A percentile compares a stretch with the other conserved stretches of the same genome.
These are phyloP conservation scores for Porites evermanni DNA, from an alignment of 92 coral and sea anemone species.

Conservation along the genomic window DNA sequence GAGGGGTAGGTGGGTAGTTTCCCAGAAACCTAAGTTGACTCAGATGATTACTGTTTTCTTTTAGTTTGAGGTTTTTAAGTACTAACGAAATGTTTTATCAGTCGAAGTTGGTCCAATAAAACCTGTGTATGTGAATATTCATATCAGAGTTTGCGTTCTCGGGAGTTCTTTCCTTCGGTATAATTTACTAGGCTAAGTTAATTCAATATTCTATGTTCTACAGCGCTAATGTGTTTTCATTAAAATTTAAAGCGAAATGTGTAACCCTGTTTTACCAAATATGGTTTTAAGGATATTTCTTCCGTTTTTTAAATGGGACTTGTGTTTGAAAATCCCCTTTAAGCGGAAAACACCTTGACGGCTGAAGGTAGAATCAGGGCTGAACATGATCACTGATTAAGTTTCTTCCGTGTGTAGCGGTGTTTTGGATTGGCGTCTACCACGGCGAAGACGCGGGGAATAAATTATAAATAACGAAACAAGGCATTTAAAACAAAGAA, in stretches of 20 bases:
- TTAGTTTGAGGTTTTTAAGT: too few relatives aligned
- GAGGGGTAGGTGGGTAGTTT: too few relatives aligned
- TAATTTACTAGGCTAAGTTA: too few relatives aligned
- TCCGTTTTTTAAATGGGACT: too few relatives aligned
- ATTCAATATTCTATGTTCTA: not conserved
- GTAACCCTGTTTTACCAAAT: not conserved
- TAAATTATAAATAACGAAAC: constrained; percentile 32
- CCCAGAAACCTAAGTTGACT: too few relatives aligned
- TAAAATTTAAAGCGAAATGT: constrained; percentile 11
- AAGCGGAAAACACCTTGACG: too few relatives aligned
- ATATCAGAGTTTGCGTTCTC: not conserved
- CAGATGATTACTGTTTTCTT: too few relatives aligned
- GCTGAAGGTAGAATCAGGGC: not conserved
- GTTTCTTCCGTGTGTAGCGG: not conserved
- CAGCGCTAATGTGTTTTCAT: constrained; percentile 15
- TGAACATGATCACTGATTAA: not conserved
- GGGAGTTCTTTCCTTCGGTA: too few relatives aligned
- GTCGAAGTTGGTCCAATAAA: too few relatives aligned
- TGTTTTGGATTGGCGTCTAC: not conserved
- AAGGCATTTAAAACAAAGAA: constrained; percentile 16
- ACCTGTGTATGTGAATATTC: not conserved
- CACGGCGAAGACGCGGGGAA: not conserved
- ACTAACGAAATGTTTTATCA: too few relatives aligned
- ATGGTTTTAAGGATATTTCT: too few relatives aligned
- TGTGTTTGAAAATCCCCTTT: too few relatives aligned